Percentiles rank a stretch among this genome's conserved stretches.
Evolutionary conservation across 2,888 invertebrate genomes (phyloP).

Genomic region (Mimas tiliae): DNA sequence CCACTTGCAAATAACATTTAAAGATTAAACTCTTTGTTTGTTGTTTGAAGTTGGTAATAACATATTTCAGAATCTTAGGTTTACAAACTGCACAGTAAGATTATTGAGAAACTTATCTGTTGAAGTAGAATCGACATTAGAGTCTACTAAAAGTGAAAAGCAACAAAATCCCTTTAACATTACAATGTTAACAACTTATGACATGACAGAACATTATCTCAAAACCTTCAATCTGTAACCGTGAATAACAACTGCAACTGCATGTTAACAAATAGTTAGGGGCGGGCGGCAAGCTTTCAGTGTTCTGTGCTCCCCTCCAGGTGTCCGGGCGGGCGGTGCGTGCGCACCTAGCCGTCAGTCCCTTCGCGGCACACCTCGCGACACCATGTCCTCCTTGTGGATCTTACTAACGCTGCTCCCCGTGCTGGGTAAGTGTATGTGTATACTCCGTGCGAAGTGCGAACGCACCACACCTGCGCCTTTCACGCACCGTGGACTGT

Average conservation of each 20-base stretch:
- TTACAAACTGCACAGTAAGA: too few species aligned
- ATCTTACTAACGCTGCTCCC: slow-evolving; percentile 79
- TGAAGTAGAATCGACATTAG: too few species aligned
- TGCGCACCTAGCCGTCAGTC: slow-evolving; percentile 61
- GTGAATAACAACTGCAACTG: slow-evolving; percentile 7
- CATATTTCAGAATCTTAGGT: too few species aligned
- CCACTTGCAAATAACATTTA: too few species aligned
- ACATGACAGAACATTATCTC: background rate
- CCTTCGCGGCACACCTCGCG: slow-evolving; percentile 75
- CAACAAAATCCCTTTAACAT: background rate
- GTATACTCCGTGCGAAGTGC: slow-evolving; percentile 30
- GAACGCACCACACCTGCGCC: slow-evolving; percentile 17
- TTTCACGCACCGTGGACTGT: slow-evolving; percentile 22
- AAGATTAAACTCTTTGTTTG: too few species aligned
- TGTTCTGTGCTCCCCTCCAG: slow-evolving; percentile 60
- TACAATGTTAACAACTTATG: background rate
- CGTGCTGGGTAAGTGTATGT: slow-evolving; percentile 78
- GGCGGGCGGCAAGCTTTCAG: slow-evolving; percentile 78
- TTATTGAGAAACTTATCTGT: too few species aligned
- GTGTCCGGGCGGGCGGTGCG: slow-evolving; percentile 59
- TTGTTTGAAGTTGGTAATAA: too few species aligned
- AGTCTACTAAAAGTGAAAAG: too few species aligned
- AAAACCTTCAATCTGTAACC: slow-evolving; percentile 13
- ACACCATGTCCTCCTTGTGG: slow-evolving; percentile 81
- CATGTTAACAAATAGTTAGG: slow-evolving; percentile 30